Percentiles rank a stretch among this genome's conserved stretches.
These are phyloP conservation scores for Dendroctonus ponderosae DNA, from an alignment of 1,140 invertebrate genomes.

Conservation along the genomic window DNA sequence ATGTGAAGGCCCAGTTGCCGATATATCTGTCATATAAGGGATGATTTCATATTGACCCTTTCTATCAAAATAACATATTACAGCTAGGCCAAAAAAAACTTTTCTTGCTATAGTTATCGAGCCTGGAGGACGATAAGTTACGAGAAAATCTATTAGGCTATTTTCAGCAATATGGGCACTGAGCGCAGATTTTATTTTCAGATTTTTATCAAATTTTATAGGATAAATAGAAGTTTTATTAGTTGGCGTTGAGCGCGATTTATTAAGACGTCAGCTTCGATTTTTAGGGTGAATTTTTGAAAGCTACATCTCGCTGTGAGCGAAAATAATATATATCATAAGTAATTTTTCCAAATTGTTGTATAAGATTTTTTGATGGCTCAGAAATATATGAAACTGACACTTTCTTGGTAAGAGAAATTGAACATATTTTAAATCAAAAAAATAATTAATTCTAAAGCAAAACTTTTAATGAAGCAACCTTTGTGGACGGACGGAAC, in stretches of 20 bases:
- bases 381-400: too few relatives aligned
- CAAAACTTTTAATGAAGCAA: too few relatives aligned
- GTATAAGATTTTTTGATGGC: too few relatives aligned
- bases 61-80: constrained; percentile 36
- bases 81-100: constrained; percentile 13
- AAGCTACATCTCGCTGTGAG: too few relatives aligned
- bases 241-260: not conserved
- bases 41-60: constrained; percentile 33
- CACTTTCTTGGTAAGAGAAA: too few relatives aligned
- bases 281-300: not conserved
- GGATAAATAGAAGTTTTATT: constrained; percentile 23
- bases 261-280: not conserved
- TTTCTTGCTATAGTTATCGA: constrained; percentile 14
- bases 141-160: constrained; percentile 23
- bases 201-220: constrained; percentile 1
- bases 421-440: too few relatives aligned
- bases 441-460: too few relatives aligned
- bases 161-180: constrained; percentile 28
- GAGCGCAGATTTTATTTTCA: constrained; percentile 10
- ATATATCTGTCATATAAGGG: constrained; percentile 35
- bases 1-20: constrained; percentile 18
- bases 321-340: too few relatives aligned
- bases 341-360: too few relatives aligned
- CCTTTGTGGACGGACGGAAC: too few relatives aligned
- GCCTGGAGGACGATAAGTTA: constrained; percentile 20